Base-by-base conservation (phyloP, 2,113 vertebrate species). In the Trematomus loennbergii region DNA sequence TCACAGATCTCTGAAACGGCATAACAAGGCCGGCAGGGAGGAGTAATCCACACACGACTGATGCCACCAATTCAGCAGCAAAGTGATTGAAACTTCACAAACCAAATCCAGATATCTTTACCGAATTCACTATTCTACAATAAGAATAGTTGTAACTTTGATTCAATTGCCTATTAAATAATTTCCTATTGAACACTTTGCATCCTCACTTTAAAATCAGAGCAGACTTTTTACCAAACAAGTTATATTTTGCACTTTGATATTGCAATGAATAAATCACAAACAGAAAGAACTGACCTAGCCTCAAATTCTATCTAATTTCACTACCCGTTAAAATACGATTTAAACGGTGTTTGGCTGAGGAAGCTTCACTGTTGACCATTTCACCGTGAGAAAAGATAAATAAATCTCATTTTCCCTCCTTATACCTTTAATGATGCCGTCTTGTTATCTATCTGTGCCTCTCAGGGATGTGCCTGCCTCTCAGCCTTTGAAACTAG, bases 401-500 rank as follows among this genome's bases (percentile, higher is more conserved):
- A 43, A 40, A 77, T 71, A 86, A 36, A 77, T 48, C 67, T 72
- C 58, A 15, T 82, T 70, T 83, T 83, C 57, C 81, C 59, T 73
- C 71, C 71, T 60, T 87, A 86, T 92, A 89, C 78, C 78, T 91
- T 87, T 91, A 89, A 89, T 78, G 84, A 92, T 89, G 79, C 78
- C 58, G 83, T 71, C 83, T 88, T 91, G 79, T 93, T 92, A 89
- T 92, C 83, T 84, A 69, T 50, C 60, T 7, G 36, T 79, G 83
- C 86, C 82, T 92, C 85, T 89, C 75, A 86, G 84, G 83, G 89
- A 90, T 87, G 79, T 12, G 79, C 73, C 86, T 90, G 82, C 75
- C 62, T 89, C 87, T 76, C 87, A 89, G 90, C 82, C 92, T 93
- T 93, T 92, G 85, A 93, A 95, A 91, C 82, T 74, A 80, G 84